phyloP scores from a whole-genome alignment of 2,797 vertebrate species.

The Rhinophrynus dorsalis region DNA sequence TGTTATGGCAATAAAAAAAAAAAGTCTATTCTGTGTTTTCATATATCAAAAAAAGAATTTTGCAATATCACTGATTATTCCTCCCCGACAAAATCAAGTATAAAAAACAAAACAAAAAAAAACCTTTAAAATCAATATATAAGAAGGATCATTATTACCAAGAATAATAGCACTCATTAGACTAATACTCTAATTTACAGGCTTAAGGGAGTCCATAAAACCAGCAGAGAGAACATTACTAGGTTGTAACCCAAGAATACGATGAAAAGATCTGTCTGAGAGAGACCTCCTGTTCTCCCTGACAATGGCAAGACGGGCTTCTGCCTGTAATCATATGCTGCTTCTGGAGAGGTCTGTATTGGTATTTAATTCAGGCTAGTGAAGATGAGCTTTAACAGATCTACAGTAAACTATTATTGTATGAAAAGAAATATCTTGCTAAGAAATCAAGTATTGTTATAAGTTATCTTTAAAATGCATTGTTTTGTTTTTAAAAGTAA shows the following conservation, averaged over 20 bases:
- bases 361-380: constrained; percentile 14
- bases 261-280: constrained; percentile 22
- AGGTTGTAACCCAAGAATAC: constrained; percentile 42
- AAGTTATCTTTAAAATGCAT: too few relatives aligned
- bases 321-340: constrained; percentile 2
- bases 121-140: constrained; percentile 31
- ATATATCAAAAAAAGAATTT: too few relatives aligned
- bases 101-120: too few relatives aligned
- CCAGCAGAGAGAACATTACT: constrained; percentile 42
- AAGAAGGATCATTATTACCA: constrained; percentile 28
- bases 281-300: constrained; percentile 23
- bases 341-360: too few relatives aligned
- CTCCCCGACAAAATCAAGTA: too few relatives aligned
- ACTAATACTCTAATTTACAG: constrained; percentile 50
- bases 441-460: too few relatives aligned
- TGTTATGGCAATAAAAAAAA: too few relatives aligned
- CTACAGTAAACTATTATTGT: too few relatives aligned
- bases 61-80: too few relatives aligned
- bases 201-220: constrained; percentile 45
- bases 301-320: constrained; percentile 39
- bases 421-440: too few relatives aligned
- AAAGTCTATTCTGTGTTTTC: too few relatives aligned
- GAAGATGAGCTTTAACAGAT: constrained; percentile 6
- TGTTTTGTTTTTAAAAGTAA: too few relatives aligned
- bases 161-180: constrained; percentile 38